Evolutionary conservation across 1,140 invertebrate genomes (phyloP), one percentile per base, ranked within the genome.

Genomic region (Drosophila pectinifera): DNA sequence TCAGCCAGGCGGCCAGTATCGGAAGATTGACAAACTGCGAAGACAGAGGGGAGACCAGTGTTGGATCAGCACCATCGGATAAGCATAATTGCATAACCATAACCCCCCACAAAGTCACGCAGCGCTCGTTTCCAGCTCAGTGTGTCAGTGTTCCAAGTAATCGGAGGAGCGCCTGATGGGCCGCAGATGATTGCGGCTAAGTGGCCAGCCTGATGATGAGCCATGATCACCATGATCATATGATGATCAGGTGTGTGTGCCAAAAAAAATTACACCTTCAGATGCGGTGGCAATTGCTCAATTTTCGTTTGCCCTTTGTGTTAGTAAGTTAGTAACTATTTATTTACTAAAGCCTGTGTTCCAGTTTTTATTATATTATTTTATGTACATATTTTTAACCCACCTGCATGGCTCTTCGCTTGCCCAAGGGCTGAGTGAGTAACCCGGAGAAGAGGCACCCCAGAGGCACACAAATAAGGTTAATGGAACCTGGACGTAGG

Each of bases 391-490:
- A 34, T 5, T 8, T 4, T 51, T 3, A n/a, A 67, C 78, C 93
- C 39, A 96, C 86, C 89, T 96, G 94, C 96, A 97, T 97, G 2
- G 95, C 94, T 51, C 93, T 92, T 63, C 95, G 94, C 20, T 96
- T 93, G 0, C 96, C 96, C 13, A 96, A 80, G 0, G 94, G 94
- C 51, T 96, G 93, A 0, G 96, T 96, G 0, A 96, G 70, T 4
- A 94, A 86, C 1, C 96, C 96, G 0, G 96, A 96, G 10, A 95
- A 90, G 6, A 96, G 92, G 73, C 96, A 96, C 1, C 96, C 96
- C 14, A 97, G 48, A 0, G 96, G 96, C 39, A 96, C 96, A 49
- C 95, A 94, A 61, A 96, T 96, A 51, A 96, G 91, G 90, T 96
- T 96, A 36, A 97, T 94, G 20, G 96, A 96, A 92, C 96, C 96